phyloP scores from a whole-genome alignment of 1,140 invertebrate genomes.

The Bombyx mandarina region DNA sequence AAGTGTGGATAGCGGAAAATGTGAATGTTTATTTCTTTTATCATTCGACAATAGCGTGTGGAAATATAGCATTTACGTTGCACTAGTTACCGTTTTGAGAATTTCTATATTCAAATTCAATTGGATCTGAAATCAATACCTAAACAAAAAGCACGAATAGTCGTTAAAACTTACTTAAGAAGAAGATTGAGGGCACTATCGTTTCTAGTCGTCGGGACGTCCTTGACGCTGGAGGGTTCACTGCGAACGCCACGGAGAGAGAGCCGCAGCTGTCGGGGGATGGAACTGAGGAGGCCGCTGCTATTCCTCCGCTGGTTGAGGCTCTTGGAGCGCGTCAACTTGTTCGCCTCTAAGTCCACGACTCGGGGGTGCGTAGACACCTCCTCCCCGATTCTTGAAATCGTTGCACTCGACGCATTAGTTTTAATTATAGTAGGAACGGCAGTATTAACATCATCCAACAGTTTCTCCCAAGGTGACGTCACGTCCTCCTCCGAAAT shows the following conservation, averaged over 20 bases:
- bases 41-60: no score
- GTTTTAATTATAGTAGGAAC: constrained; percentile 67
- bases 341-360: constrained; percentile 50
- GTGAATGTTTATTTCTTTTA: no score
- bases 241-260: constrained; percentile 68
- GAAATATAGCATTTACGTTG: no score
- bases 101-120: no score
- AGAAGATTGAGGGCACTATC: constrained; percentile 62
- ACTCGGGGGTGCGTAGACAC: constrained; percentile 37
- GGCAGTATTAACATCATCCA: constrained; percentile 53
- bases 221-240: constrained; percentile 62
- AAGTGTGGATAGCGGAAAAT: no score
- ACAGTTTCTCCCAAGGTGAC: constrained; percentile 64
- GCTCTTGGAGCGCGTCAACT: constrained; percentile 62
- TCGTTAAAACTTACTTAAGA: constrained; percentile 47
- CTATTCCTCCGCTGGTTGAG: constrained; percentile 59
- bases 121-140: no score
- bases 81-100: no score
- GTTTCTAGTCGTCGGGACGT: constrained; percentile 57
- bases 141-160: no score
- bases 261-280: constrained; percentile 70
- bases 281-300: constrained; percentile 64
- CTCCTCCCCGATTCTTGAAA: constrained; percentile 40
- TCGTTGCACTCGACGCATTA: constrained; percentile 56
- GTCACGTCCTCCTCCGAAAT: constrained; percentile 63